Base-by-base conservation (phyloP, 2,113 vertebrate species). In the Electrona antarctica region DNA sequence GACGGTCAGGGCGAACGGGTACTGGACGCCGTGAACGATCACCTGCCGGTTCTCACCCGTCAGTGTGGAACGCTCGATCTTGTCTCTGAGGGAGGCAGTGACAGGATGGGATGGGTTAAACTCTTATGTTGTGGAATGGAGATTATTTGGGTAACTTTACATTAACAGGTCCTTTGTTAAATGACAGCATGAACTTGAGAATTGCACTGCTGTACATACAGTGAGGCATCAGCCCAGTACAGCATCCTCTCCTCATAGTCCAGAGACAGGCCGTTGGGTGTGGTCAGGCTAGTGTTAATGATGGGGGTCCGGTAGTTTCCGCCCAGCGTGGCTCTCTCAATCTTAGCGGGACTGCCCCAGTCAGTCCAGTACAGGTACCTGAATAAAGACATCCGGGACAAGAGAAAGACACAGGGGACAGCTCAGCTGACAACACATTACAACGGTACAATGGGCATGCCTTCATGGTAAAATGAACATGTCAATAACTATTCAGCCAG, bases 31-130 rank as follows among this genome's bases (percentile, higher is more conserved):
- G 50, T 82, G 93, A 66, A 98, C 4, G 11, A 98, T 88, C 15
- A 96, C 90, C 65, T 97, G 94, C 12, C 97, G 92, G 77, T 95
- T 92, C n/a, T 71, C 74, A 60, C 95, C 96, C 0, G 82, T 95
- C 66, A 97, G 82, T 50, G 93, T 90, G 62, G 94, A 88, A 7
- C 96, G 93, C 57, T 98, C 97, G 67, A 98, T 98, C 89, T 90
- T 96, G 80, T 95, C 93, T 85, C 97, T 98, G 80, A 4, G 7
- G 62, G 46, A 81, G 29, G 59, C 2, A 13, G 29, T 7, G 29
- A 52, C 9, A 6, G 50, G 13, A 11, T 9, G 50, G 50, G 50
- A 13, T 11, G 50, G 50, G 7, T 9, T 9, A 52, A 52, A 13
- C 8, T 9, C 9, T 9, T 3, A 8, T 52, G 50, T 9, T 52